phyloP scores from a whole-genome alignment of 2,113 vertebrate species.

The Atrichornis clamosus region DNA sequence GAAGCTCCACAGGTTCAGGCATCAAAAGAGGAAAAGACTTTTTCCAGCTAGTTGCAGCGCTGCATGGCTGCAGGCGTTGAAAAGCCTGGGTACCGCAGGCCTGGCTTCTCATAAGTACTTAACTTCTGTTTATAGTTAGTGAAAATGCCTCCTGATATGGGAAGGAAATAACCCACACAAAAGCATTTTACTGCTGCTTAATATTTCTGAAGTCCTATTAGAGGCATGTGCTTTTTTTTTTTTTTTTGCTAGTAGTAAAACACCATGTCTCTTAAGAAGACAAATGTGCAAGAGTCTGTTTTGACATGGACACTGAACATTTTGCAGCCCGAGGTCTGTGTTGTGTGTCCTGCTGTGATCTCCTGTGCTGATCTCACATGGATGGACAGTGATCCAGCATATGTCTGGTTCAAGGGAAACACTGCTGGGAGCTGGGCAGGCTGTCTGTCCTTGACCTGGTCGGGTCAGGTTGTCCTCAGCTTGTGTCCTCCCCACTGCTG shows the following conservation, averaged over 20 bases:
- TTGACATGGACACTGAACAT: fast-evolving
- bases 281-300: neutral
- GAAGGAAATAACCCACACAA: slow-evolving; percentile 34
- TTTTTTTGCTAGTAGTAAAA: neutral
- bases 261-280: neutral
- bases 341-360: neutral
- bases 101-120: neutral
- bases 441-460: neutral
- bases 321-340: neutral
- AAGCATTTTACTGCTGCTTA: neutral
- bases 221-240: neutral
- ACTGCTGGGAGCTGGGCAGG: neutral
- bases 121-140: slow-evolving; percentile 22
- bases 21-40: slow-evolving; percentile 37
- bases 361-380: neutral
- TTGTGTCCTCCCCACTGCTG: fast-evolving
- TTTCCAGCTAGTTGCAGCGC: neutral
- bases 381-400: fast-evolving
- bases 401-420: neutral
- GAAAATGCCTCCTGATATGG: neutral
- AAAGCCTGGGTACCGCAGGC: neutral
- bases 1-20: slow-evolving; percentile 31
- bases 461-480: neutral
- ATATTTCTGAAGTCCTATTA: slow-evolving; percentile 9
- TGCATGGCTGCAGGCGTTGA: neutral